Conservation (phyloP, 2,888 invertebrate genomes). For the Schrankia costaestrigalis region DNA sequence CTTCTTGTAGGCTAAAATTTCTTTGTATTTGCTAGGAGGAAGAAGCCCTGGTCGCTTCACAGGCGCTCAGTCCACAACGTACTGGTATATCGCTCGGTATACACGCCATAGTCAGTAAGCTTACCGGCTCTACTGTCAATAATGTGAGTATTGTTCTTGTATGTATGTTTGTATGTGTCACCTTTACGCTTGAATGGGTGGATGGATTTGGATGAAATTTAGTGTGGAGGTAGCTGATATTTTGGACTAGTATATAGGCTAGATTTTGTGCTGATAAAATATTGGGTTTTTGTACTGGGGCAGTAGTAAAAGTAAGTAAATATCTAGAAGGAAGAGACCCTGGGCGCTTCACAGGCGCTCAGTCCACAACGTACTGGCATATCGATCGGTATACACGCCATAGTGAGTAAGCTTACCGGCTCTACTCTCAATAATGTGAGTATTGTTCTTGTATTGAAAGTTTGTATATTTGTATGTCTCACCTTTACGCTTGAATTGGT, state of each 20-base stretch:
- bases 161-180: too few species aligned
- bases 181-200: too few species aligned
- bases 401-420: slow-evolving; percentile 90
- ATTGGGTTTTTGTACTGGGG: too few species aligned
- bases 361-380: slow-evolving; percentile 86
- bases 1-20: slow-evolving; percentile 4
- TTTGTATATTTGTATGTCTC: too few species aligned
- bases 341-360: slow-evolving; percentile 31
- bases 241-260: too few species aligned
- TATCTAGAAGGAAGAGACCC: slow-evolving; percentile 16
- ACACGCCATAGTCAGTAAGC: slow-evolving; percentile 91
- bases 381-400: slow-evolving; percentile 92
- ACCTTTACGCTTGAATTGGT: too few species aligned
- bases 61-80: slow-evolving; percentile 79
- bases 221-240: too few species aligned
- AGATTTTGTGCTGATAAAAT: too few species aligned
- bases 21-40: slow-evolving; percentile 10
- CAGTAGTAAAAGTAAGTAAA: too few species aligned
- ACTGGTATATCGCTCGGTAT: slow-evolving; percentile 92
- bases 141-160: slow-evolving; percentile 37
- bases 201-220: too few species aligned
- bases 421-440: slow-evolving; percentile 34
- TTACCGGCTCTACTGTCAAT: slow-evolving; percentile 76
- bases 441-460: too few species aligned
- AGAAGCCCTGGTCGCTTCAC: slow-evolving; percentile 12